Evolutionary conservation across 2,888 invertebrate genomes (phyloP), one percentile per base, ranked within the genome.

Genomic region (Galeopsomyia nigrocyanea): DNA sequence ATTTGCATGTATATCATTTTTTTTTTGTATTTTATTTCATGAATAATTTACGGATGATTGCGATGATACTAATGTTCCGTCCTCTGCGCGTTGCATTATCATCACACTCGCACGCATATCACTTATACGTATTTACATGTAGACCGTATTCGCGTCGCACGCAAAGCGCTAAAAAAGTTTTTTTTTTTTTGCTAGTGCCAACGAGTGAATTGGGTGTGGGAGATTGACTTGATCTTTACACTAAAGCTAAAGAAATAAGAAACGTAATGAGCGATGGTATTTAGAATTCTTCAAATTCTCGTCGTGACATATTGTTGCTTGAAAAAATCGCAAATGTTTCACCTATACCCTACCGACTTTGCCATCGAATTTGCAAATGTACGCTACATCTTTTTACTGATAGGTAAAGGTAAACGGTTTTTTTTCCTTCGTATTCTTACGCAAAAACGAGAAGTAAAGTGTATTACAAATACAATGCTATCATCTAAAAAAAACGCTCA

Each of bases 21-120:
- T 26, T 57, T 7, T 53, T 19, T 19, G 17, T 53, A 19, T 21
- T 53, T 21, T 26, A n/a, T 16, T 22, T 31, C 70, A 70, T 74
- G 63, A 70, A 53, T 69, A 70, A 66, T 70, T n/a, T 66, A 71
- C 55, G 62, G 39, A 74, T 75, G 61, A 66, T 73, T 71, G 69
- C 57, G 53, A 73, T 68, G 62, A 60, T 7, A 72, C 70, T 68
- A 72, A 62, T 68, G 72, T 72, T 46, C 47, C 55, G 21, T 60
- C 58, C 50, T 67, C 19, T 39, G 39, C 39, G 39, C 39, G 39
- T 39, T 39, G 39, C 13, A 13, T 39, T 39, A 73, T 73, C 69
- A 62, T 21, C 21, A 1, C 19, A 50, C 16, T 47, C 57, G 53
- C 31, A 26, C 62, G 26, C 10, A 39, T 39, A 39, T 39, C 39